Conservation (phyloP, 2,113 vertebrate species). For the Pogonocichla stellata region DNA sequence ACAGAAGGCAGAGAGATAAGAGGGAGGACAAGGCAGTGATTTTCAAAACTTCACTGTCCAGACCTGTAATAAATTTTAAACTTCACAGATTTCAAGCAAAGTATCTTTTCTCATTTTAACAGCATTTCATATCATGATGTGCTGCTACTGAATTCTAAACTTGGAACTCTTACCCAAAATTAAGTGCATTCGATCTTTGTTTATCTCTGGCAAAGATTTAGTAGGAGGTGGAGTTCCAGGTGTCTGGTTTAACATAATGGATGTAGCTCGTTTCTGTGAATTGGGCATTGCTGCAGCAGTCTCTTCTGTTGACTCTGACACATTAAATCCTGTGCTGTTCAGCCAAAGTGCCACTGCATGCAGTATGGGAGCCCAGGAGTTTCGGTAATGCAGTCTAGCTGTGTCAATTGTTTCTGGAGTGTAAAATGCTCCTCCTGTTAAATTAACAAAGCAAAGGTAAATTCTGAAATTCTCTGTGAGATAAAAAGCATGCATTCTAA, state of each 20-base stretch:
- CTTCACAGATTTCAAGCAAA: not conserved
- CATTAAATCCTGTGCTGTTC: slow-evolving; percentile 88
- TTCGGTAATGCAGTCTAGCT: slow-evolving; percentile 92
- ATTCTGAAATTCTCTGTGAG: not conserved
- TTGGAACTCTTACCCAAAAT: slow-evolving; percentile 84
- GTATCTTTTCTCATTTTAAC: not conserved
- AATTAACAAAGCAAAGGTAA: slow-evolving; percentile 10
- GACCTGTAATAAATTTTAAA: not conserved
- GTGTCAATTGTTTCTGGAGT: slow-evolving; percentile 98
- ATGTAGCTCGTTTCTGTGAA: slow-evolving; percentile 70
- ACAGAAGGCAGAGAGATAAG: not conserved
- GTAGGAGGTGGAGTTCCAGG: slow-evolving; percentile 66
- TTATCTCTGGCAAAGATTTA: slow-evolving; percentile 84
- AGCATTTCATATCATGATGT: not conserved
- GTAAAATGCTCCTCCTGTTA: slow-evolving; percentile 94
- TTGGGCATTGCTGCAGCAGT: slow-evolving; percentile 47
- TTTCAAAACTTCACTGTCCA: not conserved
- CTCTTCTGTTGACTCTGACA: slow-evolving; percentile 76
- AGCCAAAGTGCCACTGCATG: slow-evolving; percentile 95
- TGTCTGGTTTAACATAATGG: slow-evolving; percentile 69
- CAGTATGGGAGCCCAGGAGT: slow-evolving; percentile 93
- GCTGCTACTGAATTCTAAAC: not conserved
- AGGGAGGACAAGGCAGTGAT: not conserved
- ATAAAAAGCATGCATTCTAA: not conserved
- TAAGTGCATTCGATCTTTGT: slow-evolving; percentile 94